Evolutionary conservation across 2,113 vertebrate species (phyloP), one percentile per base, ranked within the genome.

Genomic region (Macaca nemestrina): DNA sequence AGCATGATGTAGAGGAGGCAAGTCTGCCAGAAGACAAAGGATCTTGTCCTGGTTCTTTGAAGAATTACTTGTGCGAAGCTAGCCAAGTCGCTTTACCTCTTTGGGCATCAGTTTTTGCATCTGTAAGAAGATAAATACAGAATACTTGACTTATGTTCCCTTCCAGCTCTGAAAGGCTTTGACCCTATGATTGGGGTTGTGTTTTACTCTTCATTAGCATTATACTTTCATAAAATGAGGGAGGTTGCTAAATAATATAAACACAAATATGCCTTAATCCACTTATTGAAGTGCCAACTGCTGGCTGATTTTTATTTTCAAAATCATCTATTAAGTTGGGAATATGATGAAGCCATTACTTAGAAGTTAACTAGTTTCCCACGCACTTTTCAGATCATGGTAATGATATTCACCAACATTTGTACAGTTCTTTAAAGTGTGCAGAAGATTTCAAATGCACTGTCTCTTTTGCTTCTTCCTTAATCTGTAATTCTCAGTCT

Each of bases 21-120:
- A 45, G 57, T 17, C 72, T 90, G 7, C 45, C 45, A 13, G 96
- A 59, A 96, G 80, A 95, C 72, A 96, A 93, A 88, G 45, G 52
- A 27, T 75, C 76, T 82, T 80, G 25, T 68, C 50, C 59, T 92
- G 64, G 78, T 30, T 88, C 59, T 82, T 79, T 52, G 59, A 89
- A 82, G 80, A 96, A 83, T 68, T 43, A 43, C 59, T 40, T 64
- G 57, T 45, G 79, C 50, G 48, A 78, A 55, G n/a, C 72, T 32
- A 73, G 73, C 38, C 40, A 90, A 83, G 85, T 64, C 14, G n/a
- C 67, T 80, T 89, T 35, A 52, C n/a, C 10, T 88, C 80, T 78
- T 22, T 13, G 57, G 81, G 35, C 13, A 86, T 88, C 50, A 75
- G 86, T 82, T 82, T 89, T 90, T 87, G 48, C 23, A 55, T 84